Evolutionary conservation across 2,113 vertebrate genomes (phyloP), one percentile per base, ranked within the genome.

Genomic region (Sapayoa aenigma): DNA sequence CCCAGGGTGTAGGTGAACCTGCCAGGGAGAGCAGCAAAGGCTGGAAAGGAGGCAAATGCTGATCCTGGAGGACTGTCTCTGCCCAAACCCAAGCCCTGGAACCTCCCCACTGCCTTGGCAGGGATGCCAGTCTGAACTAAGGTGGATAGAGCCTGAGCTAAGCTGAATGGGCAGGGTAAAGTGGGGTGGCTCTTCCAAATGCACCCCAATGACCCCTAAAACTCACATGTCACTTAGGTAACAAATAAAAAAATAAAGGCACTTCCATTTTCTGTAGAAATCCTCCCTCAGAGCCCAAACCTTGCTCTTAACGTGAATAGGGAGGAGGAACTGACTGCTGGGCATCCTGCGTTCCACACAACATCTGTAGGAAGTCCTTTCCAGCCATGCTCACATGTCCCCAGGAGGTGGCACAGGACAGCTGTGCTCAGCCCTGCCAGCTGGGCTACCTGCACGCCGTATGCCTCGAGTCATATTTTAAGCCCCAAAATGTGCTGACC

Each of bases 1-100:
- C 99, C 99, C 23, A 99, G 96, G 2, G 99, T 99, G 87, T 99
- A 99, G 19, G 99, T 99, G 96, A 99, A 99, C 94, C 99, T 99
- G 98, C 35, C 73, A 30, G 63, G 56, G 59, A 97, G 44, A 89
- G 81, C 16, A 65, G 58, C 50, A 50, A 46, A 77, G 47, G 37
- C 52, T 41, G 24, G 33, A 25, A 82, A 9, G 30, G 23, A 47
- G 33, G 12, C 14, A 47, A 74, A 67, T 0, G 1, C 16, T 12
- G 21, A 69, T 28, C 25, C 58, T 20, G 5, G 35, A n/a, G 22
- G 27, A 58, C 6, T 83, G 20, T 50, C 30, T 35, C 46, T 53
- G 22, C 55, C 41, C 58, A 30, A 60, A 89, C 17, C 19, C 30
- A 55, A 72, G 52, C 41, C 27, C 75, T 44, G 21, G 33, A 63